These are phyloP conservation scores for Theristicus caerulescens DNA, from an alignment of 2,113 vertebrate species.

Conservation along the genomic window DNA sequence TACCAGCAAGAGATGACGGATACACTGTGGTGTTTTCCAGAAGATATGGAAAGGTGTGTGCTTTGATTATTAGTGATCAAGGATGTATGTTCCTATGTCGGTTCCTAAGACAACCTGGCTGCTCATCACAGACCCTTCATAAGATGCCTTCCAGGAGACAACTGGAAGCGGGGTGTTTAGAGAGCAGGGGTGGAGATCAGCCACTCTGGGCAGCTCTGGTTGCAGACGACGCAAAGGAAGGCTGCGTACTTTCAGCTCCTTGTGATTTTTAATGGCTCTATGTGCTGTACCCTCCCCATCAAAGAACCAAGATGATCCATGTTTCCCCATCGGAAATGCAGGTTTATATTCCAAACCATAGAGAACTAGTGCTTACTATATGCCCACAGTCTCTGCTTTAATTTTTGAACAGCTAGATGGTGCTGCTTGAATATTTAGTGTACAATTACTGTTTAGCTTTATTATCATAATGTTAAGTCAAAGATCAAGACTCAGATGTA, in stretches of 20 bases:
- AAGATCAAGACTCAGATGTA: background rate
- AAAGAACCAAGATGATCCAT: background rate
- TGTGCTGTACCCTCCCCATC: background rate
- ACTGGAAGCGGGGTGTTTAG: rapidly evolving
- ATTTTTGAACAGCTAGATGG: constrained; percentile 18
- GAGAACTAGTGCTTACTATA: background rate
- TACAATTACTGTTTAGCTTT: background rate
- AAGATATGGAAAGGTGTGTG: background rate
- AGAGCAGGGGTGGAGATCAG: background rate
- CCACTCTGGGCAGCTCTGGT: background rate
- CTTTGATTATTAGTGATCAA: background rate
- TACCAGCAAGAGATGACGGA: background rate
- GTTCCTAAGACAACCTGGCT: background rate
- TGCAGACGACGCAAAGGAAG: background rate
- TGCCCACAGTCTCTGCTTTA: background rate
- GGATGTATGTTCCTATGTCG: background rate
- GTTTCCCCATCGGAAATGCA: background rate
- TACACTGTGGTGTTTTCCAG: background rate
- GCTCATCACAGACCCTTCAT: background rate
- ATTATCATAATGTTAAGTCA: background rate
- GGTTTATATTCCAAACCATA: background rate
- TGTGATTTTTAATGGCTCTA: background rate
- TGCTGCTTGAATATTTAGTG: background rate
- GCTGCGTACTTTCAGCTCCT: background rate
- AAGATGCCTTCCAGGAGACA: background rate